These are phyloP conservation scores for Pheosia tremula DNA, from an alignment of 2,888 invertebrate genomes.

Conservation along the genomic window DNA sequence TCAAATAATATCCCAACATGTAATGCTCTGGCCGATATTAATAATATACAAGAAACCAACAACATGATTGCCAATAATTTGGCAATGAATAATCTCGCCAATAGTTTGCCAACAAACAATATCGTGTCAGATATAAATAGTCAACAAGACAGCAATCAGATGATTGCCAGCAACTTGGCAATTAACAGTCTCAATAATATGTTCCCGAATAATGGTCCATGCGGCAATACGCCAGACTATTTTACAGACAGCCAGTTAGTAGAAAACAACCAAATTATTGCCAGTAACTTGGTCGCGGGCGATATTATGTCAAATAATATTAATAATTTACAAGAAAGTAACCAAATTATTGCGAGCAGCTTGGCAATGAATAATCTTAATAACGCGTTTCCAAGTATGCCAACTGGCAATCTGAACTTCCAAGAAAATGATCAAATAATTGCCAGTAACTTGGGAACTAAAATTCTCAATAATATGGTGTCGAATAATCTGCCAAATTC, in stretches of 20 bases:
- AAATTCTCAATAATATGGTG: constrained; percentile 9
- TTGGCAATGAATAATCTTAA: not conserved
- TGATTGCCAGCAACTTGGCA: constrained; percentile 1
- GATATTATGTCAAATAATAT: not conserved
- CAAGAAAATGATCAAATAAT: constrained; percentile 15
- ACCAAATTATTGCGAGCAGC: not conserved
- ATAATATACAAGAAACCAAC: constrained; percentile 22
- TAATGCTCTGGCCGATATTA: constrained; percentile 14
- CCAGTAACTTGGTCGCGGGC: not conserved
- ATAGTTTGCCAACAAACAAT: constrained; percentile 9
- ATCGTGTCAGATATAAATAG: constrained; percentile 12
- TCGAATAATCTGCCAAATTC: not conserved
- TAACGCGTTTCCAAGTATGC: constrained; percentile 19
- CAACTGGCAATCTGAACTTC: not conserved
- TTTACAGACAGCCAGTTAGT: not conserved
- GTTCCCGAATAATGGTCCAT: not conserved
- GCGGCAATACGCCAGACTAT: not conserved
- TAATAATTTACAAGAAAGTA: not conserved
- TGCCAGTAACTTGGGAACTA: constrained; percentile 2
- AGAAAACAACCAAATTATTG: not conserved
- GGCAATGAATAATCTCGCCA: constrained; percentile 5
- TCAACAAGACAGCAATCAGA: constrained; percentile 17
- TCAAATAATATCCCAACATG: constrained; percentile 6
- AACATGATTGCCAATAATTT: constrained; percentile 1
- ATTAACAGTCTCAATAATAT: constrained; percentile 11